These are phyloP conservation scores for Epinephelus malabaricus DNA, from an alignment of 2,797 vertebrate species.

Conservation along the genomic window DNA sequence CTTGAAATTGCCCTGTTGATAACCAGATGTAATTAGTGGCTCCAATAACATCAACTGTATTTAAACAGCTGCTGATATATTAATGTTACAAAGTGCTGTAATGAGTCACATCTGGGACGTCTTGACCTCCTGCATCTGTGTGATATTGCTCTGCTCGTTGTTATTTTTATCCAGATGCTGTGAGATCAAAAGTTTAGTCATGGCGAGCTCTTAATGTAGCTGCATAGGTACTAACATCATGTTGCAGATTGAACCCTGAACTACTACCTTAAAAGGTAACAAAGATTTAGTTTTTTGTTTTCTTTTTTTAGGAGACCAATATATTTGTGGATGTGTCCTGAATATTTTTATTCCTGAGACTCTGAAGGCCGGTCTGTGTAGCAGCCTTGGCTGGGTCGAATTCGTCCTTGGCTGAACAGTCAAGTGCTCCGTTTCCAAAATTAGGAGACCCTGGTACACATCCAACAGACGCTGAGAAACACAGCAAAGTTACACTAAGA, in stretches of 20 bases:
- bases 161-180: conserved; percentile 15
- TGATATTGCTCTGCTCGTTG: conserved; percentile 50
- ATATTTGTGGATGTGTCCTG: conserved; percentile 36
- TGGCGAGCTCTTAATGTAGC: conserved; percentile 32
- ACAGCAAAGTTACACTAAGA: conserved; percentile 17
- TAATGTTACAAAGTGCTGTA: conserved; percentile 41
- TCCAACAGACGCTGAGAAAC: conserved; percentile 27
- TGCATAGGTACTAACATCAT: conserved; percentile 19
- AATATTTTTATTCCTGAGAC: conserved; percentile 66
- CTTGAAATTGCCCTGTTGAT: conserved; percentile 45
- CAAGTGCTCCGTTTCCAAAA: conserved; percentile 43
- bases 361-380: conserved; percentile 33
- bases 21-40: conserved; percentile 26
- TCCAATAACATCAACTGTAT: conserved; percentile 16
- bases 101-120: conserved; percentile 42
- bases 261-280: background rate
- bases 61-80: conserved; percentile 17
- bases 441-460: conserved; percentile 29
- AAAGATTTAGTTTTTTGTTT: background rate
- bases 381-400: conserved; percentile 29
- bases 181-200: conserved; percentile 9
- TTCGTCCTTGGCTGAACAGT: conserved; percentile 40
- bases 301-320: conserved; percentile 16
- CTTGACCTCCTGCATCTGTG: conserved; percentile 16
- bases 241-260: conserved; percentile 6